phyloP scores from a whole-genome alignment of 2,888 invertebrate genomes.

The Hipparchia sbordonii region DNA sequence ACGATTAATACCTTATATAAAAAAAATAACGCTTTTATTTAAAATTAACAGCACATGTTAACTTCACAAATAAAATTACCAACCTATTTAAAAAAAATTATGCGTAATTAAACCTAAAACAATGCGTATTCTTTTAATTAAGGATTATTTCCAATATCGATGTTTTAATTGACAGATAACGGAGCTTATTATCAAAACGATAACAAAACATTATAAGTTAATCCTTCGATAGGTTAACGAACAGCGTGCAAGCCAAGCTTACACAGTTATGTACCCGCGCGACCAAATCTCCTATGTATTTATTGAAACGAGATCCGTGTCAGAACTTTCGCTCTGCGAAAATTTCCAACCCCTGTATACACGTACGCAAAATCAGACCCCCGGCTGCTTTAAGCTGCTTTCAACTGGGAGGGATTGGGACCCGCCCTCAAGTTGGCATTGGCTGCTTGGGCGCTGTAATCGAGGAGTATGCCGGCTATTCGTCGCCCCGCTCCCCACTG shows the following conservation, averaged over 20 bases:
- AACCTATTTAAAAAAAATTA: too few species aligned
- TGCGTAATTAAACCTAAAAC: too few species aligned
- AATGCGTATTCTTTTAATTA: neutral
- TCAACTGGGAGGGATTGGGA: slow-evolving; percentile 60
- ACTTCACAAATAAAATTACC: too few species aligned
- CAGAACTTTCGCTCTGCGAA: slow-evolving; percentile 41
- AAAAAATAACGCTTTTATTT: too few species aligned
- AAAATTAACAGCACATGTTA: too few species aligned
- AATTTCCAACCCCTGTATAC: slow-evolving; percentile 60
- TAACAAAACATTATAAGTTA: neutral
- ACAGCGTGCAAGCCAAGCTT: neutral
- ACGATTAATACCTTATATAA: neutral
- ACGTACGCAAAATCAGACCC: slow-evolving; percentile 51
- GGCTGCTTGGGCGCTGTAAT: slow-evolving; percentile 52
- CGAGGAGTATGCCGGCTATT: slow-evolving; percentile 62
- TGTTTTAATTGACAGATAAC: neutral
- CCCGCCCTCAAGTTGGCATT: slow-evolving; percentile 62
- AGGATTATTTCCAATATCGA: neutral
- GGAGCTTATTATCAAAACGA: neutral
- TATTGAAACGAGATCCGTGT: slow-evolving; percentile 37
- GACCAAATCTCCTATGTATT: neutral
- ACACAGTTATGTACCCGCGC: slow-evolving; percentile 2
- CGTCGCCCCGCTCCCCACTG: slow-evolving; percentile 65
- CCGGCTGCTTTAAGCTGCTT: slow-evolving; percentile 51
- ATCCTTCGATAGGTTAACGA: neutral